A percentile compares a stretch with the other conserved stretches of the same genome.
Conservation (phyloP, 1,140 invertebrate species). For the Brachionus rotundiformis region DNA sequence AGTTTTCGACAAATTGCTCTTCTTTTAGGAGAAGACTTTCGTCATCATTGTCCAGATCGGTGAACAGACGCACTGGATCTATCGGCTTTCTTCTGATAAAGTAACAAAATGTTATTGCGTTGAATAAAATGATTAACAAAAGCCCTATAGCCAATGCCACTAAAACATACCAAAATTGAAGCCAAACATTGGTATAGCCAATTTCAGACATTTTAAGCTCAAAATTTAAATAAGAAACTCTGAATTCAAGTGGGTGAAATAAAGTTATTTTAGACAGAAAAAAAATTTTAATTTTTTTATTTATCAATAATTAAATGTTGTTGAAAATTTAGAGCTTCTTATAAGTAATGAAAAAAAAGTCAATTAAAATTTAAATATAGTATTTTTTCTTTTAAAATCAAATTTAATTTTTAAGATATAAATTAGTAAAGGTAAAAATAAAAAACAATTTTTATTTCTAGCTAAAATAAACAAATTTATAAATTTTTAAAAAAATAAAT, state of each 20-base stretch:
- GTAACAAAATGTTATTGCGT: slow-evolving; percentile 32
- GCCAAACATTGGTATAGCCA: slow-evolving; percentile 2
- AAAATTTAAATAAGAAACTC: background rate
- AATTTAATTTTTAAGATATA: background rate
- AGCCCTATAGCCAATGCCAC: slow-evolving; percentile 20
- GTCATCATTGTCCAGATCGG: slow-evolving; percentile 3
- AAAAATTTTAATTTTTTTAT: slow-evolving; percentile 14
- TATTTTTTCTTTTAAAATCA: background rate
- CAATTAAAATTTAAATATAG: background rate
- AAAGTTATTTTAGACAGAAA: background rate
- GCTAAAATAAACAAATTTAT: background rate
- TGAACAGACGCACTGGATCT: slow-evolving; percentile 28
- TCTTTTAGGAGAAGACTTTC: slow-evolving; percentile 5
- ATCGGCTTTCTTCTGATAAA: slow-evolving; percentile 27
- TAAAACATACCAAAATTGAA: slow-evolving; percentile 50
- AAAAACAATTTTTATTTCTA: background rate
- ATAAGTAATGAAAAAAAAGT: background rate
- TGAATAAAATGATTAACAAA: slow-evolving; percentile 44
- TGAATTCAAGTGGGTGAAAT: background rate
- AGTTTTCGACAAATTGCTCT: background rate
- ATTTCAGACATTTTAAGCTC: slow-evolving; percentile 33
- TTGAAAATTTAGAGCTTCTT: background rate
- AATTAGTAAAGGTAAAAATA: background rate
- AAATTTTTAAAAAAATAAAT: too few species aligned
- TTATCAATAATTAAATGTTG: slow-evolving; percentile 5